Evolutionary conservation across 2,888 invertebrate genomes (phyloP).

Genomic region (Thereva unica): DNA sequence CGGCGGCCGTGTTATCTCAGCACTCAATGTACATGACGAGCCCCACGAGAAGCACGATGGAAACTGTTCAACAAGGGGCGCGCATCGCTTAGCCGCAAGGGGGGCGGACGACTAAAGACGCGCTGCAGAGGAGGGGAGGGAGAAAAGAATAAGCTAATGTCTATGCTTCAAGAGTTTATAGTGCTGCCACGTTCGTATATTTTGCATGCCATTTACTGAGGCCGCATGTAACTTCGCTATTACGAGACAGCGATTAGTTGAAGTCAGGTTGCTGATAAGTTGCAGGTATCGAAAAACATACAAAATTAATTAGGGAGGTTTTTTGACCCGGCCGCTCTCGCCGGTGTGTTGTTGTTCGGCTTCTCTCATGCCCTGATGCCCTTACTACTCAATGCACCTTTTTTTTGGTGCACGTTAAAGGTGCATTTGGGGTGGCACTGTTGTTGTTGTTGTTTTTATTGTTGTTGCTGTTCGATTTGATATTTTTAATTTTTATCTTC

Average conservation of each 20-base stretch:
- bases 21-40: slow-evolving; percentile 13
- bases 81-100: too few species aligned
- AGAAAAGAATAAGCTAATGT: slow-evolving; percentile 6
- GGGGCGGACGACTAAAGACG: too few species aligned
- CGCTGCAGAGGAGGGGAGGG: too few species aligned
- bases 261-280: neutral
- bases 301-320: slow-evolving; percentile 28
- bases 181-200: neutral
- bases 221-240: slow-evolving; percentile 4
- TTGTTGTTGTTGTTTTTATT: slow-evolving; percentile 5
- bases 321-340: neutral
- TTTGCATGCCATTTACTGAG: slow-evolving; percentile 9
- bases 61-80: too few species aligned
- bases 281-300: slow-evolving; percentile 13
- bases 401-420: neutral
- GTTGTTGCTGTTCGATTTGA: too few species aligned
- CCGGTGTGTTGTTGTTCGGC: too few species aligned
- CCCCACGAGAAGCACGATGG: too few species aligned
- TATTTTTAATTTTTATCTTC: slow-evolving; percentile 32
- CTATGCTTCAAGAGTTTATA: neutral
- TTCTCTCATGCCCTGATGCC: too few species aligned
- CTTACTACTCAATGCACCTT: neutral
- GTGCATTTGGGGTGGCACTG: neutral
- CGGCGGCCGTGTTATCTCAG: slow-evolving; percentile 26
- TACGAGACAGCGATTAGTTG: slow-evolving; percentile 10